Evolutionary conservation across 2,113 vertebrate genomes (phyloP).

Genomic region (Colius striatus): DNA sequence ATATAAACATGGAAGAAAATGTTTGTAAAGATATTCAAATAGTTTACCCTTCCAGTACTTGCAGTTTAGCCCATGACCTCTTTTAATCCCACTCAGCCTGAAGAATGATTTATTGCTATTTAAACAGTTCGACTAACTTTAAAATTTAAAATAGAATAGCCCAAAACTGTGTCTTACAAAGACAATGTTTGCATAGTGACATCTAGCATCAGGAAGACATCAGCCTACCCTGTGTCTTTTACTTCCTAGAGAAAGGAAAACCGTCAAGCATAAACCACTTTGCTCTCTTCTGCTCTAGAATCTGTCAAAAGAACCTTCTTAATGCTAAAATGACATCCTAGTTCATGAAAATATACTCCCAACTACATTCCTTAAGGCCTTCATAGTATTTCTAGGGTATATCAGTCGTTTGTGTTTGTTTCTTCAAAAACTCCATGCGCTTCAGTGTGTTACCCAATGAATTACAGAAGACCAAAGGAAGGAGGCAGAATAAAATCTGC

Average conservation of each 20-base stretch:
- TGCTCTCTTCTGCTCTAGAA: neutral
- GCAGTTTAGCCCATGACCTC: neutral
- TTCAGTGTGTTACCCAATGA: neutral
- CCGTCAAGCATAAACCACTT: neutral
- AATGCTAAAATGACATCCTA: neutral
- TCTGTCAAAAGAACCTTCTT: neutral
- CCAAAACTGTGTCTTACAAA: neutral
- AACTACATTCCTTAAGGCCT: neutral
- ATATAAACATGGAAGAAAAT: neutral
- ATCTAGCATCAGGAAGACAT: neutral
- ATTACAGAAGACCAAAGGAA: neutral
- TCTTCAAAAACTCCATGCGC: accelerated
- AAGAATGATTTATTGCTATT: slow-evolving; percentile 13
- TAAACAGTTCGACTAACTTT: neutral
- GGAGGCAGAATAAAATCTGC: neutral
- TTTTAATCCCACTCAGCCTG: neutral
- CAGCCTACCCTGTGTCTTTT: neutral
- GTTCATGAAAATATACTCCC: neutral
- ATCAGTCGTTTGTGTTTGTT: neutral
- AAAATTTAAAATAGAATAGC: neutral
- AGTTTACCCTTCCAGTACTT: neutral
- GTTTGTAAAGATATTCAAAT: slow-evolving; percentile 19
- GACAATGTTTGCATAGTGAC: neutral
- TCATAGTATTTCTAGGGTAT: neutral
- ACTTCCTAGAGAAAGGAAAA: neutral